Percentiles rank a stretch among this genome's conserved stretches.
Evolutionary conservation across 2,113 vertebrate genomes (phyloP).

Genomic region (Chamaea fasciata): DNA sequence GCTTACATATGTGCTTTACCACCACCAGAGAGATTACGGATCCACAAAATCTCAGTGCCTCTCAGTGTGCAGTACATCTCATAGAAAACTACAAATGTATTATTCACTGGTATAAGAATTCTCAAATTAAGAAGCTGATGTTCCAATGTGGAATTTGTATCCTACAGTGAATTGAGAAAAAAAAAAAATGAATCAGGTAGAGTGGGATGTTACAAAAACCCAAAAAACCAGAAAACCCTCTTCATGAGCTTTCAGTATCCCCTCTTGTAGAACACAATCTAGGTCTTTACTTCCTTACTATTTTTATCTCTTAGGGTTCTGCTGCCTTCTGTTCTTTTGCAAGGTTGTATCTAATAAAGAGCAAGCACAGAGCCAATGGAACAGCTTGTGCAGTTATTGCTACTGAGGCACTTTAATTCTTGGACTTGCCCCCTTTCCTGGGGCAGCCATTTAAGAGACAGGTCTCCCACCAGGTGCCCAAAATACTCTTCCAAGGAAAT

Average conservation of each 20-base stretch:
- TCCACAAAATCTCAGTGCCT: background rate
- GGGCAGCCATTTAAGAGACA: constrained; percentile 1
- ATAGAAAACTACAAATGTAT: background rate
- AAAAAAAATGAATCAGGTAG: background rate
- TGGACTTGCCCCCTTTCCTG: constrained; percentile 22
- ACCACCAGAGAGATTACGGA: background rate
- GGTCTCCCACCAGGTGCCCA: background rate
- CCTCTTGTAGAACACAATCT: background rate
- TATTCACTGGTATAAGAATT: background rate
- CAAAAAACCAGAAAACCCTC: background rate
- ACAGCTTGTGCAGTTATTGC: constrained; percentile 39
- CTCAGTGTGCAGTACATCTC: background rate
- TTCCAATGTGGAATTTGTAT: background rate
- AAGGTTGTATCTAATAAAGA: background rate
- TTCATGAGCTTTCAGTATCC: background rate
- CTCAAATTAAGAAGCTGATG: background rate
- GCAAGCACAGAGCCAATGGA: background rate
- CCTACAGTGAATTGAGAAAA: background rate
- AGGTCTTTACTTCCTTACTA: background rate
- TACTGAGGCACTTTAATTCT: constrained; percentile 3
- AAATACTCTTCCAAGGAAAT: constrained; percentile 3
- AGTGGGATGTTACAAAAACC: background rate
- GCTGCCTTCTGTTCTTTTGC: background rate
- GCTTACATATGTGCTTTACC: background rate
- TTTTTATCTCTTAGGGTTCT: background rate